Evolutionary conservation across 2,113 vertebrate genomes (phyloP).

Genomic region (Gopherus flavomarginatus): DNA sequence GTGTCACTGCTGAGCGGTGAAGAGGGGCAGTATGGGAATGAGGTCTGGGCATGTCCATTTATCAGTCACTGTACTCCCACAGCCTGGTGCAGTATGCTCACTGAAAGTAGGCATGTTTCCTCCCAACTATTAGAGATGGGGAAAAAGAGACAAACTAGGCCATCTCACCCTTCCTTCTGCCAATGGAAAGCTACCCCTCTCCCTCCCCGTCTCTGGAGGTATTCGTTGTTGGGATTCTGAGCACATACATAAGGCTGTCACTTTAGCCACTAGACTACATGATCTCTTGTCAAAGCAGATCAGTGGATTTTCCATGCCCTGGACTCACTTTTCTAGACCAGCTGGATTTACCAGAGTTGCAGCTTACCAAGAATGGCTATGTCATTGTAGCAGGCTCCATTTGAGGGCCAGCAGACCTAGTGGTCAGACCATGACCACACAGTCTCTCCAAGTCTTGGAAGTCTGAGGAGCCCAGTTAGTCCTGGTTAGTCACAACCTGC

Average conservation of each 20-base stretch:
- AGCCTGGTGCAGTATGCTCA: constrained; percentile 66
- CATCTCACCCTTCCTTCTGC: constrained; percentile 63
- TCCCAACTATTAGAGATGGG: constrained; percentile 70
- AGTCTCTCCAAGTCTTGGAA: too few relatives aligned
- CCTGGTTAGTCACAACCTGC: too few relatives aligned
- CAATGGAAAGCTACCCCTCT: constrained; percentile 32
- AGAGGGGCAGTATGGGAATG: constrained; percentile 19
- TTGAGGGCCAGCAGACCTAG: too few relatives aligned
- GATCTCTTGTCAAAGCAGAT: not conserved
- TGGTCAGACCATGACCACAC: too few relatives aligned
- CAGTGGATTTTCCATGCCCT: not conserved
- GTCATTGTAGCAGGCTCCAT: too few relatives aligned
- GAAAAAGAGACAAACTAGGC: constrained; percentile 68
- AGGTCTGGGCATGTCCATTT: not conserved
- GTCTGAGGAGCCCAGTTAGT: too few relatives aligned
- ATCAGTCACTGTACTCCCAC: constrained; percentile 57
- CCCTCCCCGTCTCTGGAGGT: not conserved
- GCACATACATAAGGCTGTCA: not conserved
- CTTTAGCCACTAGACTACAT: not conserved
- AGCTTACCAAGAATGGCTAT: not conserved
- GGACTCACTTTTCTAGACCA: not conserved
- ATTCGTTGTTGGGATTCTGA: not conserved
- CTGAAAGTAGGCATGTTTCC: constrained; percentile 69
- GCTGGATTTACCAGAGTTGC: not conserved
- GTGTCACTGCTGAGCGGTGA: not conserved